These are phyloP conservation scores for Philonicus albiceps DNA, from an alignment of 2,888 invertebrate genomes.

Conservation along the genomic window DNA sequence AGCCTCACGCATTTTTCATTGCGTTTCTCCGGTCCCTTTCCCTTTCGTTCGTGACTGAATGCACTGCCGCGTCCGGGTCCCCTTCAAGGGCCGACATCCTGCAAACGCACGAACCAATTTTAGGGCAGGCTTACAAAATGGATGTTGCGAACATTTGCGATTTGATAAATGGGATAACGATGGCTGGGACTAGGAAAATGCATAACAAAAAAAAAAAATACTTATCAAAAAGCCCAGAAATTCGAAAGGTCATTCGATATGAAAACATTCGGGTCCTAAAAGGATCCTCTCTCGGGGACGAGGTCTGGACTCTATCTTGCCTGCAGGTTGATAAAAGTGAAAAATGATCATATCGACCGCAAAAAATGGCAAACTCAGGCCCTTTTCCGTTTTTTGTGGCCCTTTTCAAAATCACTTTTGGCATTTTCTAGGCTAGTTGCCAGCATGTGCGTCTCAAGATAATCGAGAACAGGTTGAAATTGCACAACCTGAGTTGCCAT, in stretches of 20 bases:
- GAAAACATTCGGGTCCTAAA: conserved; percentile 14
- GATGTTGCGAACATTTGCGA: conserved; percentile 27
- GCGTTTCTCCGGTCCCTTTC: conserved; percentile 8
- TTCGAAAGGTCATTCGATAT: conserved; percentile 27
- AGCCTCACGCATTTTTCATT: neutral
- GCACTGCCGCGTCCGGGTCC: neutral
- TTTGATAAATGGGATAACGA: conserved; percentile 25
- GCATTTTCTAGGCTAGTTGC: neutral
- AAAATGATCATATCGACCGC: conserved; percentile 25
- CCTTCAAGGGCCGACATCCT: neutral
- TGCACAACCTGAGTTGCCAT: conserved; percentile 21
- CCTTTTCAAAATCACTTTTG: neutral
- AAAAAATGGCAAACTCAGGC: conserved; percentile 14
- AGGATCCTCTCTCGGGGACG: conserved; percentile 8
- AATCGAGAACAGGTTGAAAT: conserved; percentile 18
- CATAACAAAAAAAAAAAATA: conserved; percentile 1
- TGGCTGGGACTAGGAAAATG: neutral
- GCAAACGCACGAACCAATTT: conserved; percentile 5
- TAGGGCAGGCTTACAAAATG: neutral
- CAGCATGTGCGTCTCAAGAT: neutral
- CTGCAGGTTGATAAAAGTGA: conserved; percentile 41
- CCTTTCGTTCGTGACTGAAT: conserved; percentile 33
- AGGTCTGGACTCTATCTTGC: neutral
- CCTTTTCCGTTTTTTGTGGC: neutral
- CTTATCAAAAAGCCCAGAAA: neutral